A percentile compares a stretch with the other conserved stretches of the same genome.
Evolutionary conservation across 2,797 vertebrate species (phyloP).

Genomic region (Xiphorhynchus erythropygius): DNA sequence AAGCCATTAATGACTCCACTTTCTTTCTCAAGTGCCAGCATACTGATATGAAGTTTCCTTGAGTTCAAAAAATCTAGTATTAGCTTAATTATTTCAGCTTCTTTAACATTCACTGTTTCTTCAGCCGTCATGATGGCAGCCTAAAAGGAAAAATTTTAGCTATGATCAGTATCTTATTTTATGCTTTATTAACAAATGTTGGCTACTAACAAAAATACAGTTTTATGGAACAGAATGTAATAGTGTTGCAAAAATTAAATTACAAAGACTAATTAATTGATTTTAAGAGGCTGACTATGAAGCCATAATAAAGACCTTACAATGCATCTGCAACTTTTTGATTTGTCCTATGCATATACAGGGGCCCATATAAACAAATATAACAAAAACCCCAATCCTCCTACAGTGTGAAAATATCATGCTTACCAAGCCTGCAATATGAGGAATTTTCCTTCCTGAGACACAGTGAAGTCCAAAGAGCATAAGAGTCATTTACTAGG

Average conservation of each 20-base stretch:
- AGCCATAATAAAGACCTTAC: background rate
- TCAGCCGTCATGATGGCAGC: slow-evolving; percentile 91
- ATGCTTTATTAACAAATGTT: background rate
- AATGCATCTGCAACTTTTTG: background rate
- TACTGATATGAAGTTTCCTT: slow-evolving; percentile 96
- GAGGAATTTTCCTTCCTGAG: background rate
- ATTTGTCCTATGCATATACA: background rate
- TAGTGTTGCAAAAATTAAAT: background rate
- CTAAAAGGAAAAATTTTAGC: slow-evolving; percentile 61
- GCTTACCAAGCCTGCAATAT: background rate
- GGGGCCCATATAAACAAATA: background rate
- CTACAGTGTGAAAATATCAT: background rate
- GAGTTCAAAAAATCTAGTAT: slow-evolving; percentile 95
- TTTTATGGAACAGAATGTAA: background rate
- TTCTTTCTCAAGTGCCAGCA: slow-evolving; percentile 95
- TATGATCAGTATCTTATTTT: background rate
- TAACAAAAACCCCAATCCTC: background rate
- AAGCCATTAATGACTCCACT: slow-evolving; percentile 96
- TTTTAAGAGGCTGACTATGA: background rate
- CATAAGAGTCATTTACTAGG: background rate
- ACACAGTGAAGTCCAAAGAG: background rate
- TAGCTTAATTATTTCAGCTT: slow-evolving; percentile 94
- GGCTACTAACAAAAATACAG: background rate
- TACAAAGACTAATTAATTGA: background rate
- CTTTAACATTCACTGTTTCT: slow-evolving; percentile 95